These are phyloP conservation scores for Calyptommatus sinebrachiatus DNA, from an alignment of 2,113 vertebrate genomes.

Conservation along the genomic window DNA sequence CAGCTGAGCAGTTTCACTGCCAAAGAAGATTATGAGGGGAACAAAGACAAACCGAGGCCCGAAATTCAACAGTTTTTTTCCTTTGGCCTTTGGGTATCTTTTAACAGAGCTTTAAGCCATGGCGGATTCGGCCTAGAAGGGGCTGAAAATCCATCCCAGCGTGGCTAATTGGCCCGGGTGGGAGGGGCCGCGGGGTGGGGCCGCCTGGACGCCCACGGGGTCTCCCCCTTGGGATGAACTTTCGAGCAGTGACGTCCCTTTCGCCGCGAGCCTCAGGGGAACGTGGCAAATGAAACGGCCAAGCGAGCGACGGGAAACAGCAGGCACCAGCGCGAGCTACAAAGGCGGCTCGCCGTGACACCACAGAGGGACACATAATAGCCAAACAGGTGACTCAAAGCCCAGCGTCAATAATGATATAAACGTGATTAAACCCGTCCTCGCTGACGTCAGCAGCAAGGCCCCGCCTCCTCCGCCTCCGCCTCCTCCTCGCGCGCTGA, in stretches of 20 bases:
- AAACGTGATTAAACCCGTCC: conserved; percentile 1
- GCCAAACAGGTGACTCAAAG: background rate
- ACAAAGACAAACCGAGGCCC: no score
- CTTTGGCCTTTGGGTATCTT: no score
- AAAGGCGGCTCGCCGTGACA: no score
- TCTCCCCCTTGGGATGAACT: background rate
- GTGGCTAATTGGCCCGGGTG: background rate
- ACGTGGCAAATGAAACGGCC: background rate
- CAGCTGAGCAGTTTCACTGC: no score
- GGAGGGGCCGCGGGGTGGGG: background rate
- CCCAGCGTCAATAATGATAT: conserved; percentile 35
- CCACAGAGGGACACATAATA: background rate
- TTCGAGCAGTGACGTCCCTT: no score
- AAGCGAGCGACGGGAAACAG: background rate
- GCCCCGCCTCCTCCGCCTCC: no score
- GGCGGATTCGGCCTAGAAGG: no score
- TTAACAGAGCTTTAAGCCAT: no score
- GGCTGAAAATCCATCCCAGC: background rate
- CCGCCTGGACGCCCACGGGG: background rate
- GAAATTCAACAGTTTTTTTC: no score
- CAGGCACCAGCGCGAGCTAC: background rate
- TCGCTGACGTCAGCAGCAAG: conserved; percentile 14
- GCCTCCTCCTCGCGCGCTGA: background rate
- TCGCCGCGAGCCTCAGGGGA: background rate
- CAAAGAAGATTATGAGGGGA: no score